phyloP scores from a whole-genome alignment of 1,140 invertebrate genomes.

The Lordiphosa clarofinis region DNA sequence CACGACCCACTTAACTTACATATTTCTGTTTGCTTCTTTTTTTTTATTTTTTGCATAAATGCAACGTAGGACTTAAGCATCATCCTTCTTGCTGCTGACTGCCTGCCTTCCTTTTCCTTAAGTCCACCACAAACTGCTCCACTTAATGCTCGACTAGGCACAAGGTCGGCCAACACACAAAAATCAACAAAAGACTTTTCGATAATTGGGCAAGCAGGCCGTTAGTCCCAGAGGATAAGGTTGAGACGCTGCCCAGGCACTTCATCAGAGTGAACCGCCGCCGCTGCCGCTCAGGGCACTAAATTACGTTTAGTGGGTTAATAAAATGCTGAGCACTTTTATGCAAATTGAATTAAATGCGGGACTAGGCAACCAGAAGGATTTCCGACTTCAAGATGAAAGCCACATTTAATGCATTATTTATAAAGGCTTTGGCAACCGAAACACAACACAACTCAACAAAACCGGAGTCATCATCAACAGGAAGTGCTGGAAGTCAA shows the following conservation, averaged over 20 bases:
- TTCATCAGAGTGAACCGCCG: constrained; percentile 53
- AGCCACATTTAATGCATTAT: constrained; percentile 68
- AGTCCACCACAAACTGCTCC: constrained; percentile 46
- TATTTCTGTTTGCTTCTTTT: too few species aligned
- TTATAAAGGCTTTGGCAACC: constrained; percentile 60
- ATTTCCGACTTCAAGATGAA: constrained; percentile 12
- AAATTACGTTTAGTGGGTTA: constrained; percentile 72
- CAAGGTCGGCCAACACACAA: constrained; percentile 47
- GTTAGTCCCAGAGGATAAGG: constrained; percentile 32
- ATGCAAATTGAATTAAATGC: constrained; percentile 71
- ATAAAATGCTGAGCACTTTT: constrained; percentile 68
- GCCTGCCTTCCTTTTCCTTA: constrained; percentile 4
- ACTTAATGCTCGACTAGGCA: constrained; percentile 68
- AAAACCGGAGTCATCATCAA: constrained; percentile 42
- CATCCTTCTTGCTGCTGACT: not conserved
- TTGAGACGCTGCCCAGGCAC: constrained; percentile 16
- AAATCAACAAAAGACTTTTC: constrained; percentile 61
- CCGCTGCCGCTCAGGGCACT: constrained; percentile 42
- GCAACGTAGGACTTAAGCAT: constrained; percentile 26
- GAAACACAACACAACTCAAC: constrained; percentile 27
- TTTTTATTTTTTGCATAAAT: constrained; percentile 9
- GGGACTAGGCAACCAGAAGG: constrained; percentile 27
- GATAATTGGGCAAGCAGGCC: constrained; percentile 53
- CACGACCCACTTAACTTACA: too few species aligned
- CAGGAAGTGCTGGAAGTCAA: constrained; percentile 54